These are phyloP conservation scores for Sinohyriopsis cumingii DNA, from an alignment of 2,888 invertebrate species.

Conservation along the genomic window DNA sequence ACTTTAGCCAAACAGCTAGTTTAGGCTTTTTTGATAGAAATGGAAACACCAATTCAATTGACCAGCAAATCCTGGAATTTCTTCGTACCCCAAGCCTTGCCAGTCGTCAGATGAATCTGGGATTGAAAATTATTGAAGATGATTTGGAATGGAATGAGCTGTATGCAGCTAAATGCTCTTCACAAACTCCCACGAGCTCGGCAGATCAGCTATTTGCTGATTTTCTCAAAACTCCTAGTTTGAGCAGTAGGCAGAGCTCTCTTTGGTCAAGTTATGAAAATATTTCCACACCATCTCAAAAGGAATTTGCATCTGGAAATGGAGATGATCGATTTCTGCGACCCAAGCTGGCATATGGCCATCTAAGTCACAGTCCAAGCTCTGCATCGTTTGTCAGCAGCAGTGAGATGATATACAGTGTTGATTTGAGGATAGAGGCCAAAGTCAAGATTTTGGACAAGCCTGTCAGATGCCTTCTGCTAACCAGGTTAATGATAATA, in stretches of 20 bases:
- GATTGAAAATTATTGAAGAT: conserved; percentile 36
- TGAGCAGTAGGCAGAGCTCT: conserved; percentile 45
- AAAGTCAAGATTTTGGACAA: conserved; percentile 75
- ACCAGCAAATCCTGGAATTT: conserved; percentile 40
- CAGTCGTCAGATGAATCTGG: conserved; percentile 41
- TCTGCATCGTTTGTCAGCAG: conserved; percentile 41
- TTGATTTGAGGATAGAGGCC: conserved; percentile 71
- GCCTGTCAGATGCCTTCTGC: conserved; percentile 72
- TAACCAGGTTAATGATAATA: conserved; percentile 53
- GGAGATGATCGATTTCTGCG: conserved; percentile 23
- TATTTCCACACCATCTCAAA: conserved; percentile 55
- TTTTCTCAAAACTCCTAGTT: conserved; percentile 45
- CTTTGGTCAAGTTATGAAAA: conserved; percentile 64
- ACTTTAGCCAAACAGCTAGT: conserved; percentile 12
- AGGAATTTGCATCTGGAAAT: conserved; percentile 15
- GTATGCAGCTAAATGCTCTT: conserved; percentile 22
- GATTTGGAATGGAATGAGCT: conserved; percentile 39
- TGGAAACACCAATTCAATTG: conserved; percentile 13
- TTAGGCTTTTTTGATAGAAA: neutral
- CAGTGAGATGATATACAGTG: conserved; percentile 51
- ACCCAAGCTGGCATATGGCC: conserved; percentile 21
- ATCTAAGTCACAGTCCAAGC: conserved; percentile 43
- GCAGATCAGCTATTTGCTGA: conserved; percentile 41
- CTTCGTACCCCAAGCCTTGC: conserved; percentile 48
- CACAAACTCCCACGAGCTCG: conserved; percentile 30